Conservation (phyloP, 2,888 invertebrate species). For the Pyrrhia umbra region DNA sequence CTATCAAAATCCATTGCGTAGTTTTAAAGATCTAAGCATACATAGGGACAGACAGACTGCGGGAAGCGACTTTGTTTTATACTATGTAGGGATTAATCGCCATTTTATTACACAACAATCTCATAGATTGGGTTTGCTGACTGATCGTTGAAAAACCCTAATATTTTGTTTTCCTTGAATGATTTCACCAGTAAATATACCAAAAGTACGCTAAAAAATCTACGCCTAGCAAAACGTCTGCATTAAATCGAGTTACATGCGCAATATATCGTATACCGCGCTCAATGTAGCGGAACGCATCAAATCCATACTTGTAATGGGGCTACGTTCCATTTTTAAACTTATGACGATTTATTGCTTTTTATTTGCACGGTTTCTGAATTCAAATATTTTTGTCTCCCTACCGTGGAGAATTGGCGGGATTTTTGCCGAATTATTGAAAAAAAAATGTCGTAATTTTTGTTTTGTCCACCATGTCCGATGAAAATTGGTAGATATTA, state of each 20-base stretch:
- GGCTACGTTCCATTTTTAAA: constrained; percentile 79
- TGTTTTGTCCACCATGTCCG: constrained; percentile 27
- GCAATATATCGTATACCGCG: constrained; percentile 80
- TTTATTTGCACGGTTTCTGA: constrained; percentile 73
- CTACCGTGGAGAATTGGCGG: constrained; percentile 71
- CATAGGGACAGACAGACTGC: too few relatives aligned
- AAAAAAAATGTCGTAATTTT: constrained; percentile 52
- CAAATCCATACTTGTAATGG: constrained; percentile 71
- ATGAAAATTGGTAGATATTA: not conserved
- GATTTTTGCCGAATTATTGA: constrained; percentile 62
- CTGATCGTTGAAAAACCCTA: not conserved
- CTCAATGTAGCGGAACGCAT: constrained; percentile 87
- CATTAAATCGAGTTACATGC: constrained; percentile 83
- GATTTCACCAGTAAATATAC: constrained; percentile 17
- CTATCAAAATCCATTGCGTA: too few relatives aligned
- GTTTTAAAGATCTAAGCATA: too few relatives aligned
- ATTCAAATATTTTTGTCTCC: constrained; percentile 70
- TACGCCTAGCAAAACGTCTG: constrained; percentile 52
- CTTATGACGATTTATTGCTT: constrained; percentile 81
- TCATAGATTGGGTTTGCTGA: too few relatives aligned
- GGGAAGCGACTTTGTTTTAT: too few relatives aligned
- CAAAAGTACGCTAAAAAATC: constrained; percentile 18
- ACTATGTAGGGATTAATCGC: too few relatives aligned
- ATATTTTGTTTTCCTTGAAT: not conserved
- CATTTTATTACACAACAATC: too few relatives aligned